Evolutionary conservation across 2,113 vertebrate species (phyloP).

Genomic region (Zeus faber): DNA sequence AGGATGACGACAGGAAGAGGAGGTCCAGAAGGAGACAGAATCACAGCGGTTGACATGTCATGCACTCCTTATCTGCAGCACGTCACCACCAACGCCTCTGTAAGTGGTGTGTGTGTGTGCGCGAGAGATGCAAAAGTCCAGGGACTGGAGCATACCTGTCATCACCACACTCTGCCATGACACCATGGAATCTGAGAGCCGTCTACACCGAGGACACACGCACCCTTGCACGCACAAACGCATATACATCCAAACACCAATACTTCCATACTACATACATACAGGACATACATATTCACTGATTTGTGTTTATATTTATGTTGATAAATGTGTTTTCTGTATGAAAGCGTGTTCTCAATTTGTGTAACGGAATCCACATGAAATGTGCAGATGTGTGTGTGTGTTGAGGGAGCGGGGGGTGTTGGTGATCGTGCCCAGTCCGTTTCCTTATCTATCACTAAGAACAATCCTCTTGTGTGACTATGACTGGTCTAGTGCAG

Average conservation of each 20-base stretch:
- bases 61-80: constrained; percentile 39
- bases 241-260: neutral
- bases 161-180: neutral
- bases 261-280: neutral
- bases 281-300: neutral
- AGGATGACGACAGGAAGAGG: too few relatives aligned
- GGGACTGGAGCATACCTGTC: constrained; percentile 31
- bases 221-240: neutral
- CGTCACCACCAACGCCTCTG: constrained; percentile 32
- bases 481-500: constrained; percentile 8
- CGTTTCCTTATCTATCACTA: constrained; percentile 24
- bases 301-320: neutral
- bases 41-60: constrained; percentile 4
- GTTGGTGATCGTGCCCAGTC: constrained; percentile 17
- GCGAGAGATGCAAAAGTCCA: constrained; percentile 22
- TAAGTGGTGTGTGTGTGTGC: constrained; percentile 15
- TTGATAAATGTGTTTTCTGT: too few relatives aligned
- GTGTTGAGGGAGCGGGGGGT: constrained; percentile 1
- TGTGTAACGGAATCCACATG: too few relatives aligned
- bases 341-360: too few relatives aligned
- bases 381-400: too few relatives aligned
- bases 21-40: too few relatives aligned
- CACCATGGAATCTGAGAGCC: neutral
- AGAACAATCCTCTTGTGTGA: constrained; percentile 6
- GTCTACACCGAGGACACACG: neutral